These are phyloP conservation scores for Caranx melampygus DNA, from an alignment of 2,113 vertebrate genomes.

Conservation along the genomic window DNA sequence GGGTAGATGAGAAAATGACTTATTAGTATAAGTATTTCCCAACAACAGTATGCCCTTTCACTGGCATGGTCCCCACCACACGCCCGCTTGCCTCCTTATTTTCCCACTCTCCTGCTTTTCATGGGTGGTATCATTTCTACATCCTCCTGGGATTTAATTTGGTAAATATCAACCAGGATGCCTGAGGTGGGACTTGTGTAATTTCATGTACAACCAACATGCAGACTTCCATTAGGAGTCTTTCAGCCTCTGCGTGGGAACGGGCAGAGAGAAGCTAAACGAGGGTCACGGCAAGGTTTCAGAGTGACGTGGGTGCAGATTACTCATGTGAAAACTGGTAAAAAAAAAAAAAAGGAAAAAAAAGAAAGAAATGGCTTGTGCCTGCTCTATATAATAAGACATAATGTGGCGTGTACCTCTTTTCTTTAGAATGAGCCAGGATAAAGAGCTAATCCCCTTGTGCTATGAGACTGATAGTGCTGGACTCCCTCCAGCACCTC, in stretches of 20 bases:
- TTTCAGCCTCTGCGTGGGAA: slow-evolving; percentile 51
- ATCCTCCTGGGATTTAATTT: slow-evolving; percentile 57
- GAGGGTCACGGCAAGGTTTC: slow-evolving; percentile 64
- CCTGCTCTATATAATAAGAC: slow-evolving; percentile 53
- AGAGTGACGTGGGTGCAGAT: slow-evolving; percentile 46
- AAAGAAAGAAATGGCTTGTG: slow-evolving; percentile 34
- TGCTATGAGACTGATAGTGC: slow-evolving; percentile 63
- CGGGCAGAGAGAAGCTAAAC: slow-evolving; percentile 39
- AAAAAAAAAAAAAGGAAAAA: slow-evolving; percentile 34
- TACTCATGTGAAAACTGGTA: slow-evolving; percentile 47
- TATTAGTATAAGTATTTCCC: slow-evolving; percentile 62
- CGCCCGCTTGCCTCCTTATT: slow-evolving; percentile 39
- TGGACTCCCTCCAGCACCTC: slow-evolving; percentile 62
- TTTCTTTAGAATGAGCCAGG: slow-evolving; percentile 56
- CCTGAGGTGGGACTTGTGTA: slow-evolving; percentile 48
- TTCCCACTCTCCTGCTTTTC: slow-evolving; percentile 48
- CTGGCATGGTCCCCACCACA: slow-evolving; percentile 27
- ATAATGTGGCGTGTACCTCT: slow-evolving; percentile 56
- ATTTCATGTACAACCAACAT: slow-evolving; percentile 43
- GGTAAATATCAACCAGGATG: slow-evolving; percentile 71
- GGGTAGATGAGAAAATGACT: slow-evolving; percentile 47
- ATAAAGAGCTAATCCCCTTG: slow-evolving; percentile 71
- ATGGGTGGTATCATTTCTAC: slow-evolving; percentile 56
- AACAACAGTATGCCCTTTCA: slow-evolving; percentile 41
- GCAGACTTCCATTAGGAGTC: slow-evolving; percentile 30